Evolutionary conservation across 1,140 invertebrate genomes (phyloP).

Genomic region (Drosophila nasuta): DNA sequence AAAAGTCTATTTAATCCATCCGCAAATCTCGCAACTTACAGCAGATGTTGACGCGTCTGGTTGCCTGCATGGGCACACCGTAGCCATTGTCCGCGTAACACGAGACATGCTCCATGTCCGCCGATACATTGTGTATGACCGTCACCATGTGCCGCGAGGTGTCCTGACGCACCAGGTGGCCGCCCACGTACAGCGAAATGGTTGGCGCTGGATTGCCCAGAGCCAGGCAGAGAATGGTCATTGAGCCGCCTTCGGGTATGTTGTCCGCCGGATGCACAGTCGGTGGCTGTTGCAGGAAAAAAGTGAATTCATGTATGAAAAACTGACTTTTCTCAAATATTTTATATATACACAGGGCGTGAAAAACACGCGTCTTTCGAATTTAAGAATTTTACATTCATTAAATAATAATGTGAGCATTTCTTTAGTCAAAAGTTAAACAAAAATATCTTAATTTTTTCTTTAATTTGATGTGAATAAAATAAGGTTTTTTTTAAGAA

Average conservation of each 20-base stretch:
- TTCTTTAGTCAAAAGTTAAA: no score
- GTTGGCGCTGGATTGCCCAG: conserved; percentile 93
- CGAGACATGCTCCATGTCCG: conserved; percentile 92
- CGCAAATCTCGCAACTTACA: conserved; percentile 87
- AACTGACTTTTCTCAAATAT: no score
- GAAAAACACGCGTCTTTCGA: no score
- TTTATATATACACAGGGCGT: no score
- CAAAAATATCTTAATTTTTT: no score
- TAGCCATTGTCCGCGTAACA: conserved; percentile 95
- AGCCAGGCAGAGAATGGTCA: conserved; percentile 93
- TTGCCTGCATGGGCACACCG: conserved; percentile 92
- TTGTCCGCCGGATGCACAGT: conserved; percentile 92
- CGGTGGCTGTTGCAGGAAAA: conserved; percentile 87
- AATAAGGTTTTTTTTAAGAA: no score
- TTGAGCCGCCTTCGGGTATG: conserved; percentile 92
- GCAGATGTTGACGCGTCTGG: conserved; percentile 90
- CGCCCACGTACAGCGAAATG: conserved; percentile 90
- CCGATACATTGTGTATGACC: conserved; percentile 91
- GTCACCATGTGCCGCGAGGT: conserved; percentile 92
- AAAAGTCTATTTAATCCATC: background rate
- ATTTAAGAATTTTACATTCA: no score
- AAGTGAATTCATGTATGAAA: conserved; percentile 13
- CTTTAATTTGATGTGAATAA: no score
- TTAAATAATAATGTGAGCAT: no score
- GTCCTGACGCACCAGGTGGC: conserved; percentile 90